Base-by-base conservation (phyloP, 2,113 vertebrate species). In the Rallus limicola region DNA sequence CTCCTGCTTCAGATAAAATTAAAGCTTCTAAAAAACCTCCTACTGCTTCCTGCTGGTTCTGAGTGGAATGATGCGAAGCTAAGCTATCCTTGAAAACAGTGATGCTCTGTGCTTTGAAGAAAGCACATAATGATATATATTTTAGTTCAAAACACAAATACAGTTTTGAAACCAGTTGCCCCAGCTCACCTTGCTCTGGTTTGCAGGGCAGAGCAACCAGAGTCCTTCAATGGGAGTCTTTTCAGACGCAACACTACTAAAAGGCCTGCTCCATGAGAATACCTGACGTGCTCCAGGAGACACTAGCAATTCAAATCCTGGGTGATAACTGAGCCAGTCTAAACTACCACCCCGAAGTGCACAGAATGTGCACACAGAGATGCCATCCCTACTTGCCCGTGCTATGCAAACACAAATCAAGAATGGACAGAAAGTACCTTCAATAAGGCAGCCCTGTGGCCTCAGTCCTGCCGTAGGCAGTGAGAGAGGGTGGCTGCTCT, bases 391-490 rank as follows among this genome's bases (percentile, higher is more conserved):
- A 52, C 59, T 52, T 36, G 18, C 8, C 15, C 29, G 18, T 11
- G 46, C 16, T 64, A 55, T 1, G 1, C 0, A 67, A 36, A 8
- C 5, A 2, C 6, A 75, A 29, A 36, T 24, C 18, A 58, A 78
- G 38, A 59, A 34, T 6, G 9, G 46, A 34, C 18, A 77, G 31
- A 65, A 87, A 40, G 20, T 6, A 33, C 25, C 18, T 53, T 36
- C 13, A n/a, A 11, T 29, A 60, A 82, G n/a, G 46, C 16, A 78
- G 67, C 23, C 21, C 63, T 53, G 46, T 13, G 29, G 26, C 23
- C 16, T 78, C n/a, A 24, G 28, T 14, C 25, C 52, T 50, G 19
- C 53, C 38, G 24, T 25, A 62, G 70, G 17, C 29, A 59, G 15
- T 10, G 58, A 80, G 19, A 1, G 1, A 81, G 8, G 11, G 31